Conservation (phyloP, 2,797 vertebrate genomes). For the Threskiornis aethiopicus region DNA sequence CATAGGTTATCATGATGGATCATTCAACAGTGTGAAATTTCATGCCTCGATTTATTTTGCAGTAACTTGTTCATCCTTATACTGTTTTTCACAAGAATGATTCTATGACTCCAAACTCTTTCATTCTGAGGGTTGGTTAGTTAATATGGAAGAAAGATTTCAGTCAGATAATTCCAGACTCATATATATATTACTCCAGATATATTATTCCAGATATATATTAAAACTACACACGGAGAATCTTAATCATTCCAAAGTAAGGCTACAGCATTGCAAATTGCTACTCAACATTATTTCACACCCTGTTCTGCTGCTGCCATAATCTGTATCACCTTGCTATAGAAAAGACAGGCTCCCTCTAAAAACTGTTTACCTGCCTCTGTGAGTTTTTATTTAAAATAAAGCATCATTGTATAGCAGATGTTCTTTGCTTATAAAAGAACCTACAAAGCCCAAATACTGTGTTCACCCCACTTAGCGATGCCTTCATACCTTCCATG, state of each 20-base stretch:
- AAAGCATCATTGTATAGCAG: not conserved
- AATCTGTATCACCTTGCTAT: not conserved
- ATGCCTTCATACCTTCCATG: slow-evolving; percentile 81
- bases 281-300: not conserved
- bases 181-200: not conserved
- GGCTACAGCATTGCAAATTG: not conserved
- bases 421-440: not conserved
- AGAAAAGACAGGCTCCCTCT: not conserved
- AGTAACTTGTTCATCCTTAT: not conserved
- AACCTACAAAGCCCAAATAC: not conserved
- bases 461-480: not conserved
- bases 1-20: not conserved
- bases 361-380: not conserved
- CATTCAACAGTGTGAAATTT: not conserved
- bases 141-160: not conserved
- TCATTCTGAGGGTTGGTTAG: not conserved
- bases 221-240: not conserved
- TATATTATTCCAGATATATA: not conserved
- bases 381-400: not conserved
- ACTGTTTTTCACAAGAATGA: not conserved
- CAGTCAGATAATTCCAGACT: not conserved
- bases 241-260: not conserved
- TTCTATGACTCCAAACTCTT: not conserved
- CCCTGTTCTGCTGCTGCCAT: not conserved
- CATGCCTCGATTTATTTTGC: not conserved